Percentiles rank a stretch among this genome's conserved stretches.
phyloP scores from a whole-genome alignment of 1,140 invertebrate species.

The Sogatella furcifera region DNA sequence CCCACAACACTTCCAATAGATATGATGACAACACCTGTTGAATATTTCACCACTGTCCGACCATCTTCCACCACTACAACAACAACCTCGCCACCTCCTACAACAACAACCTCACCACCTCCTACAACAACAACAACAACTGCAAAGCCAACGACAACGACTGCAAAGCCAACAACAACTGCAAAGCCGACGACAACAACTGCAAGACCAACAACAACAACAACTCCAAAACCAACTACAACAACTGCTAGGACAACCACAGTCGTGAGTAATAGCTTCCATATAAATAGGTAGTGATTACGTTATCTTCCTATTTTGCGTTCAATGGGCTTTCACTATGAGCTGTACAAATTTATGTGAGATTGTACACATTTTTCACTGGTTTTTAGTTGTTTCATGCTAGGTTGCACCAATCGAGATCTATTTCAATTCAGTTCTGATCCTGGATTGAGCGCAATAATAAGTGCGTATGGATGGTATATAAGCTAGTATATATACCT shows the following conservation, averaged over 20 bases:
- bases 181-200: background rate
- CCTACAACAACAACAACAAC: conserved; percentile 8
- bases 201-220: background rate
- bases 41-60: background rate
- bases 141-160: background rate
- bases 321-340: too few species aligned
- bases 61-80: background rate
- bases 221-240: conserved; percentile 6
- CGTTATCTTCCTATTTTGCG: too few species aligned
- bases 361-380: too few species aligned
- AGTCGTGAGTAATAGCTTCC: too few species aligned
- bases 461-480: too few species aligned
- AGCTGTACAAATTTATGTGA: too few species aligned
- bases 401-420: too few species aligned
- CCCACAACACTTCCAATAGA: background rate
- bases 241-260: conserved; percentile 3
- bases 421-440: too few species aligned
- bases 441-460: too few species aligned
- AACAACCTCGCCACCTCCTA: conserved; percentile 2
- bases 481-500: too few species aligned
- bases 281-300: too few species aligned
- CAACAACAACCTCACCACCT: conserved; percentile 5
- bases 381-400: too few species aligned
- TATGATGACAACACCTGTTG: background rate
- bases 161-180: background rate